Percentiles rank a stretch among this genome's conserved stretches.
These are phyloP conservation scores for Otus sunia DNA, from an alignment of 2,113 vertebrate genomes.

Conservation along the genomic window DNA sequence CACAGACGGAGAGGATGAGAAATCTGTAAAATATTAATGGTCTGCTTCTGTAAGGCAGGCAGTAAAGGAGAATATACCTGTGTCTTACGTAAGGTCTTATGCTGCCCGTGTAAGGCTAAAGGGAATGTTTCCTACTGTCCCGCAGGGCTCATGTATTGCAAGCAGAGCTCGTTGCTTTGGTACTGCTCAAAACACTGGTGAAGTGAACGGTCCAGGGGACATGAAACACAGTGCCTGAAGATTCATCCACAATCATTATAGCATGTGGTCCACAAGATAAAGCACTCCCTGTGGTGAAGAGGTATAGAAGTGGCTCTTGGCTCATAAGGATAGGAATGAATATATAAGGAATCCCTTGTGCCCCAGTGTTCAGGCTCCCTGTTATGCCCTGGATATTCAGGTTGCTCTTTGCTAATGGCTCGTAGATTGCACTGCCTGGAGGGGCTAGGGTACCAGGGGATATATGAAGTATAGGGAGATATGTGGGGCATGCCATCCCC, in stretches of 20 bases:
- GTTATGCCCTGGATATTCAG: accelerated
- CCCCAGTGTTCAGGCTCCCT: neutral
- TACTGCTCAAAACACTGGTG: neutral
- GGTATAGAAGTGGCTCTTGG: neutral
- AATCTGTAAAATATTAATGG: conserved; percentile 99
- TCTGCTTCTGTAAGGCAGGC: conserved; percentile 72
- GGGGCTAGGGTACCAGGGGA: accelerated
- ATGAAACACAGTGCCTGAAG: neutral
- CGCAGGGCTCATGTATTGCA: accelerated
- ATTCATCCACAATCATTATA: neutral
- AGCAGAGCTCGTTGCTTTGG: neutral
- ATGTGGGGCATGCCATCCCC: accelerated
- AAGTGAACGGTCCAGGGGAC: neutral
- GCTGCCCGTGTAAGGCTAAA: neutral
- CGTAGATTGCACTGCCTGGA: neutral
- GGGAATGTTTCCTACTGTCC: neutral
- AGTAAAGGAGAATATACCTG: conserved; percentile 85
- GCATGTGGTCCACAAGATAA: accelerated
- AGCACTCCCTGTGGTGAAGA: neutral
- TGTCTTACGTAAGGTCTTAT: neutral
- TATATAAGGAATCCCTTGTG: neutral
- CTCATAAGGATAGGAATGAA: neutral
- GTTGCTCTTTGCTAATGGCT: neutral
- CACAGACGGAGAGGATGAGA: conserved; percentile 86
- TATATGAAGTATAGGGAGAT: neutral